A percentile compares a stretch with the other conserved stretches of the same genome.
Evolutionary conservation across 1,140 invertebrate species (phyloP).

Genomic region (Cydia fagiglandana): DNA sequence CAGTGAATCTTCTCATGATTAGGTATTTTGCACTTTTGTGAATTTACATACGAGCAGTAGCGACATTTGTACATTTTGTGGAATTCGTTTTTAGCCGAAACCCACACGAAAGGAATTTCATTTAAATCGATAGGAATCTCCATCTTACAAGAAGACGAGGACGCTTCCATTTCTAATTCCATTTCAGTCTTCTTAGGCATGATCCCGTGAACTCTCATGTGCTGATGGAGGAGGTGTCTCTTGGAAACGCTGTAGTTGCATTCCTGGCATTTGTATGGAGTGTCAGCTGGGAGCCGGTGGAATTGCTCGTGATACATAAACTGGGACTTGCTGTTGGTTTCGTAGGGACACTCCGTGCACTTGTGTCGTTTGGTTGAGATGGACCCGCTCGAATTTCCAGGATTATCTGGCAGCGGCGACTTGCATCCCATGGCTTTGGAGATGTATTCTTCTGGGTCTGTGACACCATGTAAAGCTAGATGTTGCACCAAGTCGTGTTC

Average conservation of each 20-base stretch:
- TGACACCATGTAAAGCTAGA: slow-evolving; percentile 69
- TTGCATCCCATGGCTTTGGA: slow-evolving; percentile 68
- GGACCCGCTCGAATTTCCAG: slow-evolving; percentile 29
- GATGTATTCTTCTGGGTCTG: slow-evolving; percentile 74
- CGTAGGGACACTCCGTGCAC: slow-evolving; percentile 88
- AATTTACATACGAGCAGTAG: slow-evolving; percentile 91
- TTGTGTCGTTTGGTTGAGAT: slow-evolving; percentile 81
- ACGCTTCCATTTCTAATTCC: slow-evolving; percentile 57
- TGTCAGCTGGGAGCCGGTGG: slow-evolving; percentile 84
- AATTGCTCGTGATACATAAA: slow-evolving; percentile 92
- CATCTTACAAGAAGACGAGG: slow-evolving; percentile 41
- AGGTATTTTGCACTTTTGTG: slow-evolving; percentile 88
- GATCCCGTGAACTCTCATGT: slow-evolving; percentile 87
- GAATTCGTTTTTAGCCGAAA: slow-evolving; percentile 84
- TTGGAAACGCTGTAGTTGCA: slow-evolving; percentile 92
- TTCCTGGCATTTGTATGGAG: slow-evolving; percentile 87
- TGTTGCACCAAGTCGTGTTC: slow-evolving; percentile 74
- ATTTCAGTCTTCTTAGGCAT: slow-evolving; percentile 63
- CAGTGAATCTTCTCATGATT: slow-evolving; percentile 93
- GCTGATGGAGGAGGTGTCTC: slow-evolving; percentile 87
- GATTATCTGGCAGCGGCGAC: slow-evolving; percentile 54
- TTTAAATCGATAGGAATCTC: slow-evolving; percentile 49
- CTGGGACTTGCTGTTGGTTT: slow-evolving; percentile 90
- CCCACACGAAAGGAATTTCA: slow-evolving; percentile 86
- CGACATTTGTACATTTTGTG: slow-evolving; percentile 92